phyloP scores from a whole-genome alignment of 2,888 invertebrate species.

The Pseudolycoriella hygida region DNA sequence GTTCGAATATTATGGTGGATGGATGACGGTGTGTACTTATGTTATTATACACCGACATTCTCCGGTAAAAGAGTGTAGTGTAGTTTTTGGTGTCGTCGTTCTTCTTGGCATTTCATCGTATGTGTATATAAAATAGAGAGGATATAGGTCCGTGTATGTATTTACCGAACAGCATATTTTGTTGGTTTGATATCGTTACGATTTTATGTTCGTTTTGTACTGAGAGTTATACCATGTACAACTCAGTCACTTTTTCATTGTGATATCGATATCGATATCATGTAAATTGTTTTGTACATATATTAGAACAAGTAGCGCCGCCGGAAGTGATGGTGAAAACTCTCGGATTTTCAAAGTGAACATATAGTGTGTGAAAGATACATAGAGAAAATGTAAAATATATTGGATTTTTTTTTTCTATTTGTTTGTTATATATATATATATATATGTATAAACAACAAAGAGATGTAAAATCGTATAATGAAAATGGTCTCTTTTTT shows the following conservation, averaged over 20 bases:
- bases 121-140: no score
- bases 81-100: no score
- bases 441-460: no score
- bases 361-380: not conserved
- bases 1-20: not conserved
- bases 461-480: not conserved
- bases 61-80: not conserved
- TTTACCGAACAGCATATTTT: no score
- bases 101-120: no score
- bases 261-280: not conserved
- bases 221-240: no score
- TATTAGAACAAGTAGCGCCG: slow-evolving; percentile 28
- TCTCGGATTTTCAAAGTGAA: not conserved
- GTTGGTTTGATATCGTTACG: no score
- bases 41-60: not conserved
- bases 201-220: no score
- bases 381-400: slow-evolving; percentile 13
- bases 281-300: slow-evolving; percentile 4
- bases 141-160: no score
- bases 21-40: not conserved
- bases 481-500: slow-evolving; percentile 1
- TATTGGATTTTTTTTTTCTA: slow-evolving; percentile 8
- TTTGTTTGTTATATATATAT: slow-evolving; percentile 9
- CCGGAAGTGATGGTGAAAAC: slow-evolving; percentile 27
- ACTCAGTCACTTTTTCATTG: not conserved